Evolutionary conservation across 2,888 invertebrate species (phyloP).

Genomic region (Stenotaenia linearis): DNA sequence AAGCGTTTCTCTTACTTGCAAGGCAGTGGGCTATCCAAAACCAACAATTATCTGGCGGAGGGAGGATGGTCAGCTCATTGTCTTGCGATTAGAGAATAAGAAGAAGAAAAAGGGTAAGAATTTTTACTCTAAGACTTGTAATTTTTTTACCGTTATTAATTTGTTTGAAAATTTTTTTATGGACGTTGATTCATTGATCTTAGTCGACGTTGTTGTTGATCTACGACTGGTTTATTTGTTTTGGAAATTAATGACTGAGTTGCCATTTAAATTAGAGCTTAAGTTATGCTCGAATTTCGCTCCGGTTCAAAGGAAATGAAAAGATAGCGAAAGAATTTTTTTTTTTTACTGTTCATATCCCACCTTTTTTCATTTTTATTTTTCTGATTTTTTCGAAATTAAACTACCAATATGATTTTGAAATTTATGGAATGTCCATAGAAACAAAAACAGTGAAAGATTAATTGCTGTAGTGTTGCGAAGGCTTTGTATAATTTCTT

Average conservation of each 20-base stretch:
- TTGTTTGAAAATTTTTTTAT: not conserved
- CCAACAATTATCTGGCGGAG: conserved; percentile 80
- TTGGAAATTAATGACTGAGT: conserved; percentile 21
- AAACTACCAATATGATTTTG: conserved; percentile 6
- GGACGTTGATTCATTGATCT: not conserved
- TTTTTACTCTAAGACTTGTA: too few species aligned
- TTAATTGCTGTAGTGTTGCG: not conserved
- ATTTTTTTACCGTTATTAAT: not conserved
- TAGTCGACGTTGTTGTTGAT: not conserved
- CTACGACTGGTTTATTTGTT: conserved; percentile 17
- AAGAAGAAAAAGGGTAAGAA: conserved; percentile 58
- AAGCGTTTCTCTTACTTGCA: conserved; percentile 40
- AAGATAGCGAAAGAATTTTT: conserved; percentile 24
- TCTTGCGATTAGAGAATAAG: conserved; percentile 67
- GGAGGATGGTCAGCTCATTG: conserved; percentile 77
- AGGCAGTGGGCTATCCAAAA: conserved; percentile 42
- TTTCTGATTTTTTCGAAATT: not conserved
- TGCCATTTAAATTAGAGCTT: conserved; percentile 22
- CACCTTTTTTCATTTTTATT: not conserved
- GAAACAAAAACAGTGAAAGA: not conserved
- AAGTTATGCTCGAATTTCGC: not conserved
- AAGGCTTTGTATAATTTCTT: not conserved
- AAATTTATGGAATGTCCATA: conserved; percentile 19
- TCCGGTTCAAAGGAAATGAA: conserved; percentile 12
- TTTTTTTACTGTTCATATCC: too few species aligned